These are phyloP conservation scores for Meiosimyza platycephala DNA, from an alignment of 2,888 invertebrate genomes.

Conservation along the genomic window DNA sequence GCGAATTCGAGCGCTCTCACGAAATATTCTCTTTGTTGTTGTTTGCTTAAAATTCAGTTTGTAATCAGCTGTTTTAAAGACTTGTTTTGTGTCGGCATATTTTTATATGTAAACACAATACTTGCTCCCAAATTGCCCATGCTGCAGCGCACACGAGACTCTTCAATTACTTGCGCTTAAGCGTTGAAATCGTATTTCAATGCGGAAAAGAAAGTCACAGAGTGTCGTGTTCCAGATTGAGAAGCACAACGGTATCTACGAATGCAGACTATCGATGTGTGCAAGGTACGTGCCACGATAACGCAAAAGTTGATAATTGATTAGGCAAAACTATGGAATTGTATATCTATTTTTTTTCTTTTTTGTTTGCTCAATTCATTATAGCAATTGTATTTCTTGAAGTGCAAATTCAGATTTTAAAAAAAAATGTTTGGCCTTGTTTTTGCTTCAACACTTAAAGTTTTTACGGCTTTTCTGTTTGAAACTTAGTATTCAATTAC, in stretches of 20 bases:
- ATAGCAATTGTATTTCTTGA: no score
- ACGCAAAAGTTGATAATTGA: neutral
- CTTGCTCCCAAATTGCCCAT: no score
- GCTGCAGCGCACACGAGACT: no score
- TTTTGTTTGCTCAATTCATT: neutral
- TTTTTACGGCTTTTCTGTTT: no score
- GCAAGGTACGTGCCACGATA: constrained; percentile 6
- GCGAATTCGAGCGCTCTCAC: constrained; percentile 3
- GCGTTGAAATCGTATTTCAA: neutral
- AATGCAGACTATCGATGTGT: neutral
- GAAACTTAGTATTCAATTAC: no score
- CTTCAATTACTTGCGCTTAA: no score
- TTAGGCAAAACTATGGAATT: neutral
- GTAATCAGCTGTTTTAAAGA: constrained; percentile 12
- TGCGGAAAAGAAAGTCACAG: constrained; percentile 34
- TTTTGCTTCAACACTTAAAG: no score
- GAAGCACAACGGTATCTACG: neutral
- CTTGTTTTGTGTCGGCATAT: neutral
- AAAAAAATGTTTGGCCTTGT: no score
- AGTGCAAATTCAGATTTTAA: no score
- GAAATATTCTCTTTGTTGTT: neutral
- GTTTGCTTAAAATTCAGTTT: neutral
- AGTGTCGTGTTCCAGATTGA: constrained; percentile 12
- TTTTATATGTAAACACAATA: no score
- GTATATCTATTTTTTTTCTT: neutral